Percentiles rank a stretch among this genome's conserved stretches.
phyloP scores from a whole-genome alignment of 2,888 invertebrate genomes.

The Desoria tigrina region DNA sequence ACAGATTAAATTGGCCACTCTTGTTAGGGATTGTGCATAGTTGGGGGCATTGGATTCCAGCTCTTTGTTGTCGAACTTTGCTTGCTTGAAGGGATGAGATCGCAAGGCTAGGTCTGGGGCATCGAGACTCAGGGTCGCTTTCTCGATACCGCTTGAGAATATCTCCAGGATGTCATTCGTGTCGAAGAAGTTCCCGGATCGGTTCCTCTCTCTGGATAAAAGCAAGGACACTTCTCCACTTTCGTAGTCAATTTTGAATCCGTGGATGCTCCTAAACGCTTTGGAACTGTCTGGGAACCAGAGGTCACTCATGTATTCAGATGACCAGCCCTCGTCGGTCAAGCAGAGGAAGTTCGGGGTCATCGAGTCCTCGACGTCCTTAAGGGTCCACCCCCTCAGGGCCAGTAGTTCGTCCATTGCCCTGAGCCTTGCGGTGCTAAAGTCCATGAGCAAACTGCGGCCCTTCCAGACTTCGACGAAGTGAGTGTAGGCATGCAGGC shows the following conservation, averaged over 20 bases:
- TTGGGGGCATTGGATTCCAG: conserved; percentile 24
- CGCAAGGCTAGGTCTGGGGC: conserved; percentile 26
- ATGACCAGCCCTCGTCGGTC: conserved; percentile 35
- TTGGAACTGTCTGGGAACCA: conserved; percentile 27
- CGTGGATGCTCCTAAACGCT: conserved; percentile 37
- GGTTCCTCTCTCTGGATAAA: conserved; percentile 27
- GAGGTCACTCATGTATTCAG: conserved; percentile 23
- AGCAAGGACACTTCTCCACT: conserved; percentile 33
- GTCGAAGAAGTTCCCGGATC: conserved; percentile 33
- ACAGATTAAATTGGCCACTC: conserved; percentile 35
- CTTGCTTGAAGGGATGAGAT: conserved; percentile 44
- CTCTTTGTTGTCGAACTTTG: conserved; percentile 6
- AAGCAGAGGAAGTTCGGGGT: conserved; percentile 24
- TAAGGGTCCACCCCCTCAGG: conserved; percentile 31
- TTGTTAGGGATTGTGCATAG: conserved; percentile 28
- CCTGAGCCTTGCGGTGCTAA: conserved; percentile 31
- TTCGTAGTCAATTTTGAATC: conserved; percentile 42
- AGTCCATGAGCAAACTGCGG: conserved; percentile 35
- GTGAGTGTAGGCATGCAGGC: conserved; percentile 45
- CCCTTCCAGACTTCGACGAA: conserved; percentile 49
- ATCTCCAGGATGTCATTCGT: conserved; percentile 39
- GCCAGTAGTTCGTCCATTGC: conserved; percentile 41
- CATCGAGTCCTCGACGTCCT: conserved; percentile 33
- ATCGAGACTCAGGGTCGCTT: conserved; percentile 30
- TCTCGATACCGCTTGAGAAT: conserved; percentile 31